Evolutionary conservation across 2,888 invertebrate genomes (phyloP).

Genomic region (Heliconius aoede): DNA sequence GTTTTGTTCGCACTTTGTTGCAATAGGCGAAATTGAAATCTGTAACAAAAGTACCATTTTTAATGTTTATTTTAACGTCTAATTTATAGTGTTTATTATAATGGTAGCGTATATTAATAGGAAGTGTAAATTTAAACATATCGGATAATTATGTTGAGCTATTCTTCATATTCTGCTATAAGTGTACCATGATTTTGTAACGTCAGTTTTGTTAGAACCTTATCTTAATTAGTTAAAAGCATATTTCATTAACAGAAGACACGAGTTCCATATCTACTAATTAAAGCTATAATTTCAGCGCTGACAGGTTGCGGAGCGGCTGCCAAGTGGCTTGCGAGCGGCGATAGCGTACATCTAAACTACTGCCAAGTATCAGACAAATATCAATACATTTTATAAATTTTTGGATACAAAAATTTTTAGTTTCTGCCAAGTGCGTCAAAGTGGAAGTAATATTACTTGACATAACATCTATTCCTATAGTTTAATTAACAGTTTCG

Average conservation of each 20-base stretch:
- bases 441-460: background rate
- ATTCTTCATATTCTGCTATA: too few species aligned
- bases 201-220: background rate
- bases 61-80: too few species aligned
- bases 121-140: too few species aligned
- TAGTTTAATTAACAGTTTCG: too few species aligned
- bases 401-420: background rate
- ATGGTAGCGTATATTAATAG: background rate
- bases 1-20: too few species aligned
- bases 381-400: constrained; percentile 1
- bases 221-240: too few species aligned
- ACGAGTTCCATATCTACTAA: constrained; percentile 7
- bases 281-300: constrained; percentile 27
- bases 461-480: too few species aligned
- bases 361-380: constrained; percentile 2
- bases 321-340: constrained; percentile 20
- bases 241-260: constrained; percentile 20
- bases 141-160: too few species aligned
- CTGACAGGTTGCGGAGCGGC: constrained; percentile 13
- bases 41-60: constrained; percentile 31
- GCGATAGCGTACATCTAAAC: constrained; percentile 10
- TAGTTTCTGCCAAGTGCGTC: background rate
- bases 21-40: constrained; percentile 7
- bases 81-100: too few species aligned
- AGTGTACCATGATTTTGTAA: background rate